These are phyloP conservation scores for Salvelinus namaycush DNA, from an alignment of 2,113 vertebrate genomes.

Conservation along the genomic window DNA sequence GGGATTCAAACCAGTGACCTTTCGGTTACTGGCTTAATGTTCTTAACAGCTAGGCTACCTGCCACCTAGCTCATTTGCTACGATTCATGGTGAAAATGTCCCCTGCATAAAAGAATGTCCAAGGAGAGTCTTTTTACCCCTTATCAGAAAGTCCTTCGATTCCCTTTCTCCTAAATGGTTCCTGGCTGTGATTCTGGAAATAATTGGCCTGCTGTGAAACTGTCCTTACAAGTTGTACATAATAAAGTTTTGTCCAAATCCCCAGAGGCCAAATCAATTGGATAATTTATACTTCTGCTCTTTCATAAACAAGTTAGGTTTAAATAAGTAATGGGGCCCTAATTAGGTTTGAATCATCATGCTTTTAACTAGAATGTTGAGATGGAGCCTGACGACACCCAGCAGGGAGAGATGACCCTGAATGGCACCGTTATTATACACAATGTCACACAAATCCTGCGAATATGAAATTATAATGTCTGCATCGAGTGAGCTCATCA, in stretches of 20 bases:
- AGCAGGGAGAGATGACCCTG: slow-evolving; percentile 6
- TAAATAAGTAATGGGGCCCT: slow-evolving; percentile 70
- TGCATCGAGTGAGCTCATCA: no score
- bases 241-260: slow-evolving; percentile 65
- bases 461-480: no score
- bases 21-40: no score
- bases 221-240: slow-evolving; percentile 58
- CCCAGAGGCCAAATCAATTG: slow-evolving; percentile 61
- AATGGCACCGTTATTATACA: slow-evolving; percentile 10
- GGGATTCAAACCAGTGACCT: no score
- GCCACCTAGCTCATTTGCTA: slow-evolving; percentile 26
- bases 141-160: slow-evolving; percentile 57
- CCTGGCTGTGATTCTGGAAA: slow-evolving; percentile 55
- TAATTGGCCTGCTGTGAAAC: slow-evolving; percentile 69
- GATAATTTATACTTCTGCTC: slow-evolving; percentile 68
- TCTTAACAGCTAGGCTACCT: no score
- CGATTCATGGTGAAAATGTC: slow-evolving; percentile 54
- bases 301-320: slow-evolving; percentile 70
- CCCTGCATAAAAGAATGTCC: slow-evolving; percentile 57
- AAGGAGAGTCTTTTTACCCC: slow-evolving; percentile 51
- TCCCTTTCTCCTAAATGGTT: slow-evolving; percentile 56
- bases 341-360: slow-evolving; percentile 60
- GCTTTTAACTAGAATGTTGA: slow-evolving; percentile 22
- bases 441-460: neutral
- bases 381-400: slow-evolving; percentile 35